Evolutionary conservation across 2,113 vertebrate genomes (phyloP), one percentile per base, ranked within the genome.

Genomic region (Dasypus novemcinctus): DNA sequence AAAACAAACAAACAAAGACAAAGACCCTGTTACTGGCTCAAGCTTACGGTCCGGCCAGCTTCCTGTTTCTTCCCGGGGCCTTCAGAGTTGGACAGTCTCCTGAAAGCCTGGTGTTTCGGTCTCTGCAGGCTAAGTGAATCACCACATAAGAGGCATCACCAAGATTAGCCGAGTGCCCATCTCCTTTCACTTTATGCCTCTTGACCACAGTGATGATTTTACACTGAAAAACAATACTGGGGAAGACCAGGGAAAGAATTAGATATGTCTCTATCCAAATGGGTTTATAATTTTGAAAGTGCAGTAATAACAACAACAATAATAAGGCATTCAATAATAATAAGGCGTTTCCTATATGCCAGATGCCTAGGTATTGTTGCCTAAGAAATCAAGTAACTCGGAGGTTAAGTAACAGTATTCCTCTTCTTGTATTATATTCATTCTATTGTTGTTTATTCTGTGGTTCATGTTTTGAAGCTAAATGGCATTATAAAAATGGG

Each of bases 401-500:
- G 71, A 66, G 27, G 13, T 18, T 33, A 52, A 31, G n/a, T 66
- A 52, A 59, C 36, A 49, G 27, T 59, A 41, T 36, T 33, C n/a
- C n/a, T 59, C 2, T 86, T 81, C 59, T 66, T 33, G 21, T 49
- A n/a, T 87, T 57, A 61, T 63, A 31, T 90, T 80, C 79, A 81
- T 57, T 66, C 33, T 36, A 2, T 36, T 81, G 71, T 41, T 84
- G 69, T 89, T 95, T 84, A 88, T 72, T 78, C 18, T 94, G 25
- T 87, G 49, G 81, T 91, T 93, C 36, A 72, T 79, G 27, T 57
- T 75, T 84, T 78, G 85, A 31, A 97, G 80, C 38, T 88, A 79
- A 89, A 15, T 43, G 79, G 33, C n/a, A 46, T n/a, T 82, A 38
- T 78, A 68, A 91, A 97, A 97, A 93, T 69, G 49, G 31, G 29